Percentiles rank a stretch among this genome's conserved stretches.
Conservation (phyloP, 2,113 vertebrate genomes). For the Condylura cristata region DNA sequence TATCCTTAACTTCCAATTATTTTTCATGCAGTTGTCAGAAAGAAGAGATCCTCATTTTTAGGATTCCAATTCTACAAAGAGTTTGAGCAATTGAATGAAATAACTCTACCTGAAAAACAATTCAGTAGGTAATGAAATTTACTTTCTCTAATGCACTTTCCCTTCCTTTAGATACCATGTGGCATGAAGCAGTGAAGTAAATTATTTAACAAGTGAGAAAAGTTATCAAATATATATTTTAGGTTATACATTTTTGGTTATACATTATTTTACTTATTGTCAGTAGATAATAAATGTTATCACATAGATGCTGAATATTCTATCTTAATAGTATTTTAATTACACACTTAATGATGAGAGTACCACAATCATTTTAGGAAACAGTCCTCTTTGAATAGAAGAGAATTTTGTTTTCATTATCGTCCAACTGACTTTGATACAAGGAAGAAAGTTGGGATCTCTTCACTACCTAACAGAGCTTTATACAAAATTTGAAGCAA, state of each 20-base stretch:
- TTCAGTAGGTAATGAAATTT: constrained; percentile 10
- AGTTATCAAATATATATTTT: background rate
- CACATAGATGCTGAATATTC: background rate
- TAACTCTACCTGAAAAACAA: constrained; percentile 17
- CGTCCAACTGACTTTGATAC: background rate
- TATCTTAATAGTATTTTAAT: background rate
- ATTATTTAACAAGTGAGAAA: background rate
- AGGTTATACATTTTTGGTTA: background rate
- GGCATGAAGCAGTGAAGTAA: background rate
- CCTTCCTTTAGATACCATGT: background rate
- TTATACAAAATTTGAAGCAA: constrained; percentile 24
- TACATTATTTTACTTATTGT: constrained; percentile 15
- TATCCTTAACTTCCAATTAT: background rate
- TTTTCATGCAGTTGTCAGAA: constrained; percentile 13
- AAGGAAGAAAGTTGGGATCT: background rate
- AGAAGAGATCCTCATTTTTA: background rate
- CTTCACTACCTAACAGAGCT: background rate
- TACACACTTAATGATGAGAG: background rate
- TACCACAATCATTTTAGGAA: background rate
- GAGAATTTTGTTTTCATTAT: background rate
- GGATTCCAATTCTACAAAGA: background rate
- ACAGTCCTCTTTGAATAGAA: background rate
- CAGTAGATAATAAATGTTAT: background rate
- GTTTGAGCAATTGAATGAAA: background rate
- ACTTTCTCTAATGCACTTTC: background rate